Evolutionary conservation across 2,797 vertebrate species (phyloP).

Genomic region (Hapalemur alaotrensis): DNA sequence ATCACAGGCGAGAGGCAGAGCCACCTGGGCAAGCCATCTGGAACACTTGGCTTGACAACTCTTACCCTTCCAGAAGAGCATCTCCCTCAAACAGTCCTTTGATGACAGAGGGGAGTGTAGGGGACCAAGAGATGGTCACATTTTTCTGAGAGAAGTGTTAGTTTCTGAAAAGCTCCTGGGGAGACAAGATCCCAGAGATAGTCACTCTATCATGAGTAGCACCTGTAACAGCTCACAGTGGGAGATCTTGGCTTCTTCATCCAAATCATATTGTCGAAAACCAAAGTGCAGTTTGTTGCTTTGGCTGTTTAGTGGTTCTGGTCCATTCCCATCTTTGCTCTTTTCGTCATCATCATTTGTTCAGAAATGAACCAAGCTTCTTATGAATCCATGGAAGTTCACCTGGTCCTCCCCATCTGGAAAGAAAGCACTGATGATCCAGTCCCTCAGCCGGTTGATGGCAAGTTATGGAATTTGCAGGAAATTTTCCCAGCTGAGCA

Average conservation of each 20-base stretch:
- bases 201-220: slow-evolving; percentile 94
- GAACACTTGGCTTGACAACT: background rate
- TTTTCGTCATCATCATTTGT: slow-evolving; percentile 93
- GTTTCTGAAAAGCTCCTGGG: background rate
- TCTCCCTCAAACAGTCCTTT: background rate
- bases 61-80: background rate
- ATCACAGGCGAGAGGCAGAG: background rate
- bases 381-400: slow-evolving; percentile 78
- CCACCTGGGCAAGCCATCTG: background rate
- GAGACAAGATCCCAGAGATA: slow-evolving; percentile 66
- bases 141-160: background rate
- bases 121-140: background rate
- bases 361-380: slow-evolving; percentile 92
- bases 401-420: slow-evolving; percentile 94
- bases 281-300: slow-evolving; percentile 94
- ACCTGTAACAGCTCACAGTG: slow-evolving; percentile 93
- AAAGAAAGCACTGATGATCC: slow-evolving; percentile 95
- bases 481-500: slow-evolving; percentile 92
- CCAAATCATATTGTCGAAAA: slow-evolving; percentile 92
- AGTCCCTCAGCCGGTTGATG: slow-evolving; percentile 92
- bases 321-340: slow-evolving; percentile 86
- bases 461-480: slow-evolving; percentile 94
- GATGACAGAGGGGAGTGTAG: background rate
- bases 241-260: slow-evolving; percentile 95
- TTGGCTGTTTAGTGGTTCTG: slow-evolving; percentile 92